Conservation (phyloP, 2,113 vertebrate species). For the Bolborhynchus lineola region DNA sequence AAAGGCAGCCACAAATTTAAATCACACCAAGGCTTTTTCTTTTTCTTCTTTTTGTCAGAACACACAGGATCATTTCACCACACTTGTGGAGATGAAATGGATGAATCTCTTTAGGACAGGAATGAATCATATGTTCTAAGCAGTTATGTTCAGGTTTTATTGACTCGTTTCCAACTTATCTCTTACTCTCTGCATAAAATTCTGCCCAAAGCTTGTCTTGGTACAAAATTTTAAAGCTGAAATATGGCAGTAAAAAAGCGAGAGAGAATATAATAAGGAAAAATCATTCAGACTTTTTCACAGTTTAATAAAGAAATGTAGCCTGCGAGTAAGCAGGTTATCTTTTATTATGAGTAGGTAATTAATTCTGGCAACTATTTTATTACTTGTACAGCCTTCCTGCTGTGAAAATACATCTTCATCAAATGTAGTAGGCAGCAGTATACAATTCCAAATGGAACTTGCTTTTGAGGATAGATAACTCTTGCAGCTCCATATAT, state of each 20-base stretch:
- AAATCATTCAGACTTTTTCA: neutral
- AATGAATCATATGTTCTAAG: neutral
- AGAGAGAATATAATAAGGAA: neutral
- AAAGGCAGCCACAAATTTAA: neutral
- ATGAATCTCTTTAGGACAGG: neutral
- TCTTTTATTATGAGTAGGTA: neutral
- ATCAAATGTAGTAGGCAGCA: neutral
- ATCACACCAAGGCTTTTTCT: neutral
- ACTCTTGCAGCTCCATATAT: neutral
- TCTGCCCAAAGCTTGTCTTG: neutral
- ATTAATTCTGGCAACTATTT: constrained; percentile 38
- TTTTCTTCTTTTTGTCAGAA: neutral
- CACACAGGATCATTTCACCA: neutral
- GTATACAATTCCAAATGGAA: neutral
- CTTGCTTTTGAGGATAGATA: constrained; percentile 1
- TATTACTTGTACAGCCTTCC: neutral
- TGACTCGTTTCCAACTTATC: neutral
- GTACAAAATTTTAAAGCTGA: neutral
- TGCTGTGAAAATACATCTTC: constrained; percentile 25
- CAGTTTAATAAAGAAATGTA: neutral
- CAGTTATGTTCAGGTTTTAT: neutral
- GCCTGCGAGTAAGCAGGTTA: neutral
- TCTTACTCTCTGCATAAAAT: constrained; percentile 3
- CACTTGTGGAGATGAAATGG: neutral
- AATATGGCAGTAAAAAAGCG: neutral